These are phyloP conservation scores for Chloroceryle aenea DNA, from an alignment of 2,113 vertebrate genomes.

Conservation along the genomic window DNA sequence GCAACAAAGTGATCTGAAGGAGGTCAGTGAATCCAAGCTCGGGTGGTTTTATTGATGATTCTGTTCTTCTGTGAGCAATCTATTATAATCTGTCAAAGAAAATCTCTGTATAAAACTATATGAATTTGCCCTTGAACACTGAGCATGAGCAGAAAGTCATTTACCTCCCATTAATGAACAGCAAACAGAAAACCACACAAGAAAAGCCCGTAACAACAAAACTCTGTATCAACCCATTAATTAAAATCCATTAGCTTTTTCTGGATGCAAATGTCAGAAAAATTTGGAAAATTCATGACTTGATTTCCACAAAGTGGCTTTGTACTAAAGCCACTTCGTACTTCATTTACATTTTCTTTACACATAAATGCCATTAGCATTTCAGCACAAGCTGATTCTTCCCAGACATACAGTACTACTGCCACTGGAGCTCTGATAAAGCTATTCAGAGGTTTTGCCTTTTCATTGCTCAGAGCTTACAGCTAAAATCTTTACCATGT, in stretches of 20 bases:
- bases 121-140: not conserved
- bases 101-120: not conserved
- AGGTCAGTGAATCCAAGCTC: not conserved
- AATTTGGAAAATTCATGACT: not conserved
- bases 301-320: not conserved
- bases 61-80: not conserved
- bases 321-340: not conserved
- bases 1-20: not conserved
- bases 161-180: not conserved
- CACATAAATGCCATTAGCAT: not conserved
- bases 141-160: not conserved
- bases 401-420: not conserved
- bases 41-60: not conserved
- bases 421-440: not conserved
- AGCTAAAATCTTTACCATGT: conserved; percentile 29
- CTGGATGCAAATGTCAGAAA: not conserved
- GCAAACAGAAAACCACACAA: not conserved
- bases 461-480: not conserved
- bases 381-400: not conserved
- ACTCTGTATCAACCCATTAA: not conserved
- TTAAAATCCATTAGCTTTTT: not conserved
- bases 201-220: not conserved
- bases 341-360: not conserved
- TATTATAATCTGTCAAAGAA: not conserved
- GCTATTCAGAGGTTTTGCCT: not conserved